phyloP scores from a whole-genome alignment of 2,888 invertebrate species.

The Tenthredo distinguenda region DNA sequence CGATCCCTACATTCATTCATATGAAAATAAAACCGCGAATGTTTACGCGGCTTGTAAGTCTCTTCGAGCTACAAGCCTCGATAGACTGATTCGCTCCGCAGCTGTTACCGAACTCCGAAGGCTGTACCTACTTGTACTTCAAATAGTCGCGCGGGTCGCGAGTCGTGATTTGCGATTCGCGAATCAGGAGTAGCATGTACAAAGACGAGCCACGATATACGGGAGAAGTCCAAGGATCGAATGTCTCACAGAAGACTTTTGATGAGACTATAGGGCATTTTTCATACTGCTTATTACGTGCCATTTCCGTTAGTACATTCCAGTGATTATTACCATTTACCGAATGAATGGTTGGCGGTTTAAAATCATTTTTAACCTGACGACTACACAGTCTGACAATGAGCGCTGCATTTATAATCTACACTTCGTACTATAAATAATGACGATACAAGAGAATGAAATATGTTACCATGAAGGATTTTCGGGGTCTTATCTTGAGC shows the following conservation, averaged over 20 bases:
- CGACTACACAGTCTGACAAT: background rate
- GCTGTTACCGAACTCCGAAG: slow-evolving; percentile 15
- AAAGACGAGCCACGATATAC: background rate
- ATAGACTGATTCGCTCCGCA: slow-evolving; percentile 11
- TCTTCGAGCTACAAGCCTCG: background rate
- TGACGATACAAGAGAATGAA: background rate
- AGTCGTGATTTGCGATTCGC: background rate
- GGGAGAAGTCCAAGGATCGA: background rate
- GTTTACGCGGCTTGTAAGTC: background rate
- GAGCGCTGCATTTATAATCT: background rate
- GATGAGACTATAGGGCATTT: background rate
- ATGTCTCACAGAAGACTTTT: background rate
- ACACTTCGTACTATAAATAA: background rate
- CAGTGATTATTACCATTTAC: background rate
- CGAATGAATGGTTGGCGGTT: background rate
- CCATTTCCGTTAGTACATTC: background rate
- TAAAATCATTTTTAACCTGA: background rate
- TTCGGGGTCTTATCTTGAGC: background rate
- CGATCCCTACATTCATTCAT: background rate
- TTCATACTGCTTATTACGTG: background rate
- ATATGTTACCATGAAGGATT: background rate
- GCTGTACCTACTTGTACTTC: slow-evolving; percentile 15
- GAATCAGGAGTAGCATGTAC: background rate
- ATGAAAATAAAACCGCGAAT: background rate
- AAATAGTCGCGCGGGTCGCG: background rate